Evolutionary conservation across 2,113 vertebrate species (phyloP).

Genomic region (Psophia crepitans): DNA sequence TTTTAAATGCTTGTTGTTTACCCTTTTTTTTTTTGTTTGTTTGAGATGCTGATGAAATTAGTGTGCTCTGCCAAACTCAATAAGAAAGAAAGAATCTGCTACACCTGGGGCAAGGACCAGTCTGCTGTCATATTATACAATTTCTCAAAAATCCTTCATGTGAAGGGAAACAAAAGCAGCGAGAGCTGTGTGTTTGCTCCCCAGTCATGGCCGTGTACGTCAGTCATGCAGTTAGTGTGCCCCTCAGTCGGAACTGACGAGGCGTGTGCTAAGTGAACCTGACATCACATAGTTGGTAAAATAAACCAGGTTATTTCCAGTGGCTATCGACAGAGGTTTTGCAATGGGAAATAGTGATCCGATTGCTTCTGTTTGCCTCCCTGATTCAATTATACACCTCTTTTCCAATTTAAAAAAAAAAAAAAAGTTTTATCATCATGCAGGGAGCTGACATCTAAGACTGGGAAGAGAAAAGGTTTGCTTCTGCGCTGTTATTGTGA

Average conservation of each 20-base stretch:
- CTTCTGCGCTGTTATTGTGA: background rate
- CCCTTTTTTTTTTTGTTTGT: background rate
- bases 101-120: background rate
- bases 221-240: background rate
- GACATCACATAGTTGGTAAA: background rate
- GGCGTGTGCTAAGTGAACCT: background rate
- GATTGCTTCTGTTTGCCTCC: background rate
- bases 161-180: background rate
- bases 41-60: background rate
- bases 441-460: background rate
- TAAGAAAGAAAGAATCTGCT: background rate
- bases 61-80: background rate
- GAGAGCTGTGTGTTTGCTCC: background rate
- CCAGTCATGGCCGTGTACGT: rapidly evolving
- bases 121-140: background rate
- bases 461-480: background rate
- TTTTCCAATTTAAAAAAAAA: no score
- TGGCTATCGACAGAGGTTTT: background rate
- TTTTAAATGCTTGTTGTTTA: background rate
- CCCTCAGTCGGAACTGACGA: background rate
- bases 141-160: background rate
- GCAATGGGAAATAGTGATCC: background rate
- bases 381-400: background rate
- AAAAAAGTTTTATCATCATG: background rate
- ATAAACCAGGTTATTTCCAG: background rate